Base-by-base conservation (phyloP, 2,113 vertebrate species). In the Sturnus vulgaris region DNA sequence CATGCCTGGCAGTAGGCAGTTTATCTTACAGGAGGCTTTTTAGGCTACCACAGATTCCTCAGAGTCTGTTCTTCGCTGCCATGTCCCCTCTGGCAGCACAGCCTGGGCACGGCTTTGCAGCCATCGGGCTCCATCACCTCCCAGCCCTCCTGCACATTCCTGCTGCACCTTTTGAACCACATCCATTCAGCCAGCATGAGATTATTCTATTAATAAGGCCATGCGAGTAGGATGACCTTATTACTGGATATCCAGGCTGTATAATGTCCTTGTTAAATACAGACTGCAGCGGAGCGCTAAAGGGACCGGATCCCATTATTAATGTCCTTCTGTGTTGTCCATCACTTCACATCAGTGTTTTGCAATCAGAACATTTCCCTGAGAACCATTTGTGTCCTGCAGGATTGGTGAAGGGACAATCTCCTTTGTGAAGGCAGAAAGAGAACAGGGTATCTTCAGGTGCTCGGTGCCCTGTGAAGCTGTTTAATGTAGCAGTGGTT, bases 211-310 rank as follows among this genome's bases (percentile, higher is more conserved):
- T 94, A 71, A 72, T 46, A 61, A n/a, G 31, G 46, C 70, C 78
- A 35, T 53, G 18, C 11, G 12, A 64, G 53, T 19, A 21, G 33
- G 2, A 10, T 70, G 90, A 50, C 86, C 80, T 81, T 93, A 50
- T 75, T 92, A 42, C 23, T 33, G 57, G 18, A 7, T 75, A 75
- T 73, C 52, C 86, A 37, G 0, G 5, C 61, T 16, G 2, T 33
- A 24, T 35, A 55, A 83, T 23, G 37, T 22, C 83, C 76, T 86
- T 59, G 71, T 92, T 90, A 82, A 95, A 90, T 39, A 57, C 20
- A 46, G 39, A 27, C 33, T 20, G 27, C 0, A 1, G 49, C 0
- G 1, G 23, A 46, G 44, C 21, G 25, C 46, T 63, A 15, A n/a
- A 55, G 47, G 57, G 84, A 55, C 22, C 1, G 3, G 17, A 37